Evolutionary conservation across 2,113 vertebrate species (phyloP).

Genomic region (Mus musculus): GRCm39 chr2:131875501-131876000

Average conservation of each 20-base stretch:
- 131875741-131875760: not conserved
- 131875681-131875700: not conserved
- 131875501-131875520: not conserved
- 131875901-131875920: not conserved
- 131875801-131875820: not conserved
- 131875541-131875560: not conserved
- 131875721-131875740: not conserved
- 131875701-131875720: not conserved
- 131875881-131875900: not conserved
- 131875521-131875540: too few relatives aligned
- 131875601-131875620: not conserved
- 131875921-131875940: not conserved
- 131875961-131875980: not conserved
- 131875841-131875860: not conserved
- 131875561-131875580: not conserved
- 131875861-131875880: not conserved
- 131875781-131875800: not conserved
- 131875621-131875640: not conserved
- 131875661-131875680: not conserved
- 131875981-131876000: not conserved
- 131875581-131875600: not conserved
- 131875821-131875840: not conserved
- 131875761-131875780: not conserved
- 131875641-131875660: not conserved
- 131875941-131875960: not conserved